Evolutionary conservation across 35 echinoderm and acorn worm genomes (phyloP).

Genomic region (Apostichopus parvimensis): DNA sequence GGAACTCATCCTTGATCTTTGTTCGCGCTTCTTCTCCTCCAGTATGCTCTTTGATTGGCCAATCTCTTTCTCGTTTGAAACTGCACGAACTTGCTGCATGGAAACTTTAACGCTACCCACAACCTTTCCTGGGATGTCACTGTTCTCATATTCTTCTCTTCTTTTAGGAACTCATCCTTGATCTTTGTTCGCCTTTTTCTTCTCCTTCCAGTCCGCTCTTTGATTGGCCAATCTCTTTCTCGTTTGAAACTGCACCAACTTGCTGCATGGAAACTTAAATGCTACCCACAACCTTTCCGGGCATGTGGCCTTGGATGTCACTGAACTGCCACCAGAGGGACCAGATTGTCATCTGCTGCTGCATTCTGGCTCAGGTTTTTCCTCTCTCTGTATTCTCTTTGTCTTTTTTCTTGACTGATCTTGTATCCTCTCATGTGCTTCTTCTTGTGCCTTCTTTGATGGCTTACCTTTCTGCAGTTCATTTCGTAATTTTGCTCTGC

Average conservation of each 20-base stretch:
- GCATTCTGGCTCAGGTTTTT: constrained; percentile 13
- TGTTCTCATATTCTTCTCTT: too few species aligned
- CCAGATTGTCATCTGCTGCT: neutral
- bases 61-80: neutral
- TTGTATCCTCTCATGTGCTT: neutral
- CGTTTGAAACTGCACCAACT: neutral
- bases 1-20: constrained; percentile 14
- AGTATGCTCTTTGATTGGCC: constrained; percentile 23
- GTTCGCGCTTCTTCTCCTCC: constrained; percentile 23
- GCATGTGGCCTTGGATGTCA: neutral
- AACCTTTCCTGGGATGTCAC: too few species aligned
- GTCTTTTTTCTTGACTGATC: constrained; percentile 33
- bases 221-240: constrained; percentile 1
- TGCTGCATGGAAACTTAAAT: constrained; percentile 26
- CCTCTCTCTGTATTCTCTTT: constrained; percentile 20
- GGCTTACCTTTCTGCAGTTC: constrained; percentile 12
- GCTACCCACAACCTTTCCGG: neutral
- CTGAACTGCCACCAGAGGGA: neutral
- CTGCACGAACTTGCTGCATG: neutral
- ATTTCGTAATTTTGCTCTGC: neutral
- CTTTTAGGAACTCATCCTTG: too few species aligned
- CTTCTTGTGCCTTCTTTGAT: constrained; percentile 10
- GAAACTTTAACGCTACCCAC: constrained; percentile 5
- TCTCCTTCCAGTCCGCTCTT: constrained; percentile 19
- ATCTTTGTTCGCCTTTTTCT: too few species aligned